Conservation (phyloP, 2,888 invertebrate genomes). For the Resseliella maxima region DNA sequence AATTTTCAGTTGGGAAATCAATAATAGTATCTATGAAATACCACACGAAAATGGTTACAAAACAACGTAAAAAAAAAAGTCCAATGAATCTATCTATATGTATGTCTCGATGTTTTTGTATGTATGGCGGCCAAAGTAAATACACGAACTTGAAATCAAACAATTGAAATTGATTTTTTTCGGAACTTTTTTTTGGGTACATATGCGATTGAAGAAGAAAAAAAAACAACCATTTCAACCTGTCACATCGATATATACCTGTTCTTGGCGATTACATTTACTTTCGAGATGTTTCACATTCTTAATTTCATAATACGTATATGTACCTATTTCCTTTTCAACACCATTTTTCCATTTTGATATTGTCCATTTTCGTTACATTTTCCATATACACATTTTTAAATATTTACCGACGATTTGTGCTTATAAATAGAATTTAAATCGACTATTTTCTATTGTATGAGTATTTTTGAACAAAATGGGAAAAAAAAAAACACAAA, state of each 20-base stretch:
- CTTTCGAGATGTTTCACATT: not conserved
- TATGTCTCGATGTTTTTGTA: not conserved
- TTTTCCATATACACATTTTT: not conserved
- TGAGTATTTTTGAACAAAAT: not conserved
- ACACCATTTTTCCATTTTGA: not conserved
- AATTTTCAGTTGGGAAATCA: slow-evolving; percentile 8
- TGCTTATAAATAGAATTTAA: not conserved
- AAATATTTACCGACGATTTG: slow-evolving; percentile 38
- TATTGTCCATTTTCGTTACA: not conserved
- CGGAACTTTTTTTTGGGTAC: too few relatives aligned
- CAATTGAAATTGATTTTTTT: slow-evolving; percentile 24
- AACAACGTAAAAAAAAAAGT: too few relatives aligned
- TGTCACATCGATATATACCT: not conserved
- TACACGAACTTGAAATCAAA: not conserved
- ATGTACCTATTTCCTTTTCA: slow-evolving; percentile 18
- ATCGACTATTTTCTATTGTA: not conserved
- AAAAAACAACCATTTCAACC: not conserved
- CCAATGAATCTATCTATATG: too few relatives aligned
- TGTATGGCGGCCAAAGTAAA: not conserved
- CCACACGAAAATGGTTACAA: slow-evolving; percentile 11
- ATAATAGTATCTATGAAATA: not conserved
- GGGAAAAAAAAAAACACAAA: too few relatives aligned
- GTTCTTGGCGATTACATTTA: not conserved
- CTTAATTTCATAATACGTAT: not conserved
- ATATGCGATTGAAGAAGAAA: not conserved